Evolutionary conservation across 2,113 vertebrate genomes (phyloP).

Genomic region (Circaetus gallicus): DNA sequence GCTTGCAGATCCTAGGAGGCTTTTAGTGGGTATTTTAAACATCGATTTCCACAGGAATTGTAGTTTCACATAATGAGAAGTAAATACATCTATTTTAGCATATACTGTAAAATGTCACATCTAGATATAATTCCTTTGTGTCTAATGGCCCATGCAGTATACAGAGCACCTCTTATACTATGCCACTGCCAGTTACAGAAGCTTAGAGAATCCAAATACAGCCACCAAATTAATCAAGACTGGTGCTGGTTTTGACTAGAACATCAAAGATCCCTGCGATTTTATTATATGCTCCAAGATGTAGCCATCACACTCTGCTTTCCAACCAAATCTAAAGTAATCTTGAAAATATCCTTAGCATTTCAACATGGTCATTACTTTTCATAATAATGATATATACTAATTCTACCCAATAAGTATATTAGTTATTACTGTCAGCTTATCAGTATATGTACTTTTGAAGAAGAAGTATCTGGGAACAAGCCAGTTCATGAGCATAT

Average conservation of each 20-base stretch:
- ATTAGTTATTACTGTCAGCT: neutral
- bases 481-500: neutral
- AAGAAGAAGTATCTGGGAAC: neutral
- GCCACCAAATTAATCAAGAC: neutral
- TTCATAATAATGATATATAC: conserved; percentile 6
- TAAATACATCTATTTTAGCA: conserved; percentile 23
- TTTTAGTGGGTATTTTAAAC: conserved; percentile 9
- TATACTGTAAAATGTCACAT: neutral
- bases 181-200: neutral
- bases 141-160: neutral
- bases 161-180: neutral
- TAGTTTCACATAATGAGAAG: neutral
- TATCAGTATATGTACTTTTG: neutral
- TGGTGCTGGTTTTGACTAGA: neutral
- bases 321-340: neutral
- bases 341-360: neutral
- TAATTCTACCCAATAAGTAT: conserved; percentile 29
- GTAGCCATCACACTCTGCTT: neutral
- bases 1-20: neutral
- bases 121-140: neutral
- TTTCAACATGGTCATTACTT: neutral
- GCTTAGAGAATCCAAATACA: neutral
- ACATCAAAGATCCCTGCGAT: neutral
- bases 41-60: conserved; percentile 4
- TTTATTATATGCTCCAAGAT: neutral